phyloP scores from a whole-genome alignment of 2,113 vertebrate genomes.

The Alethe diademata region DNA sequence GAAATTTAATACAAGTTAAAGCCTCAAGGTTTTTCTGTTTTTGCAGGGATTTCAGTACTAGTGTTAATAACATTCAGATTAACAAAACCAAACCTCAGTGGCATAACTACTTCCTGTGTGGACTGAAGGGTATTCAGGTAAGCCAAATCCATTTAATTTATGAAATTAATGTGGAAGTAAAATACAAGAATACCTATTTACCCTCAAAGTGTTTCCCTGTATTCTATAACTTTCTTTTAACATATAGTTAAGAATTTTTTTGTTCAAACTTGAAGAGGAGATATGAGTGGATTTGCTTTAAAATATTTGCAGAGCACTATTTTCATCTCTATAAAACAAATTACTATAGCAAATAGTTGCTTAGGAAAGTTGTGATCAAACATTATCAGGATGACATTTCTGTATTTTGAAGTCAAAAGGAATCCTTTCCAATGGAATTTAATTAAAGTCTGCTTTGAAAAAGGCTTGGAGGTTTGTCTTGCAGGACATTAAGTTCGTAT shows the following conservation, averaged over 20 bases:
- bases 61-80: conserved; percentile 80
- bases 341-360: neutral
- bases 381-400: neutral
- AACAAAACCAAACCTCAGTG: conserved; percentile 88
- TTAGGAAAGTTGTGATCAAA: neutral
- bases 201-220: neutral
- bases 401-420: neutral
- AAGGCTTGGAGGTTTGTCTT: neutral
- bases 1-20: neutral
- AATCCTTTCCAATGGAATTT: neutral
- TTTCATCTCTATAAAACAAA: neutral
- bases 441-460: neutral
- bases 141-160: conserved; percentile 24
- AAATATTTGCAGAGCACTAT: neutral
- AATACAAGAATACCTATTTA: neutral
- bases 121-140: conserved; percentile 96
- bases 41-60: conserved; percentile 85
- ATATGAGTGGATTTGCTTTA: neutral
- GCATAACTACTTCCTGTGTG: conserved; percentile 98
- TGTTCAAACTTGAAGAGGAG: neutral
- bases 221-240: neutral
- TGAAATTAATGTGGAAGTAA: neutral
- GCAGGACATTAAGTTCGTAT: neutral
- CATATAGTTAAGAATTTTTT: neutral
- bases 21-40: conserved; percentile 53